phyloP scores from a whole-genome alignment of 2,797 vertebrate genomes.

The Poliocrania exsul region DNA sequence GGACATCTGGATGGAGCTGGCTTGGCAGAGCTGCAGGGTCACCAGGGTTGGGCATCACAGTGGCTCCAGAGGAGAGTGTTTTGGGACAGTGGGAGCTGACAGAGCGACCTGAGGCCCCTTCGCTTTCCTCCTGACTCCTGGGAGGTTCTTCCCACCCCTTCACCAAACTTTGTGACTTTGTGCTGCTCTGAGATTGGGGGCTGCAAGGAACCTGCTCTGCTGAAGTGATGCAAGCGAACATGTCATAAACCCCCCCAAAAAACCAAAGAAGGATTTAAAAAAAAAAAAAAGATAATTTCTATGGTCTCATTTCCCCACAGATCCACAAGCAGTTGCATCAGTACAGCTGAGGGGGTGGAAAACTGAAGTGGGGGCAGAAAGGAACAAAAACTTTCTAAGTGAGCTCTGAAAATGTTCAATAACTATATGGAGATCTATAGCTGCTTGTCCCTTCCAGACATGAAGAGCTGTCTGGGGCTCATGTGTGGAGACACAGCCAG shows the following conservation, averaged over 20 bases:
- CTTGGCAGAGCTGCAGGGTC: not conserved
- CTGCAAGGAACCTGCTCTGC: not conserved
- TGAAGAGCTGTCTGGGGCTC: not conserved
- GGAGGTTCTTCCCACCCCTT: not conserved
- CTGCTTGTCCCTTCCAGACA: not conserved
- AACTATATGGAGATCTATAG: not conserved
- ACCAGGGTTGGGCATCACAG: fast-evolving
- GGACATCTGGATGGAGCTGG: slow-evolving; percentile 4
- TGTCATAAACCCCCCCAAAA: not conserved
- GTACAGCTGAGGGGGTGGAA: slow-evolving; percentile 42
- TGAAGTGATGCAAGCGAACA: not conserved
- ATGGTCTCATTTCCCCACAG: slow-evolving; percentile 56
- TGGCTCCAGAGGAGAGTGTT: not conserved
- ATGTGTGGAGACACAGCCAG: not conserved
- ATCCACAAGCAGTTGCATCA: slow-evolving; percentile 50
- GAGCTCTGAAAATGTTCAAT: not conserved
- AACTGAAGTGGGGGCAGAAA: slow-evolving; percentile 59
- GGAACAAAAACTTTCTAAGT: slow-evolving; percentile 39
- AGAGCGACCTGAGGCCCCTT: not conserved
- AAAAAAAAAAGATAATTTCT: not conserved
- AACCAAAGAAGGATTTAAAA: not conserved
- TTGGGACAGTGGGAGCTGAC: not conserved
- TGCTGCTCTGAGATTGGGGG: not conserved
- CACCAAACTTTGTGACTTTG: not conserved
- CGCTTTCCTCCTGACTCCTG: not conserved